Evolutionary conservation across 53 echinoderm and acorn worm genomes (phyloP).

Genomic region (Holothuria scabra): DNA sequence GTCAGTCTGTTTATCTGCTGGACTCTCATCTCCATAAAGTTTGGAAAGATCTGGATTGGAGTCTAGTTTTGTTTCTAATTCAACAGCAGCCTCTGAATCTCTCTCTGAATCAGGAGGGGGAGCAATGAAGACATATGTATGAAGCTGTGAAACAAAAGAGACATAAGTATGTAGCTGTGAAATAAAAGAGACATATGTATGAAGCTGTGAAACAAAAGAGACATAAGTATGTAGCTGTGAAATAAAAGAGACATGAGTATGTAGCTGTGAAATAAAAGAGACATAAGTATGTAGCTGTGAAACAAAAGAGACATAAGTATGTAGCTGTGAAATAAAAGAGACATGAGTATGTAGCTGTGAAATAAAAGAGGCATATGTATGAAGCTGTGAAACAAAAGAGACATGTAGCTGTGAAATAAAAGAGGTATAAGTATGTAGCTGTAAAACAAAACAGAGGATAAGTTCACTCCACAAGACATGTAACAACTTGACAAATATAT

Average conservation of each 20-base stretch:
- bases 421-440: constrained; percentile 90
- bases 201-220: constrained; percentile 70
- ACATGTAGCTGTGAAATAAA: too few species aligned
- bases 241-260: constrained; percentile 71
- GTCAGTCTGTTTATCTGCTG: constrained; percentile 54
- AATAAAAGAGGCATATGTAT: constrained; percentile 71
- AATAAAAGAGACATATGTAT: too few species aligned
- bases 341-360: constrained; percentile 85
- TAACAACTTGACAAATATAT: too few species aligned
- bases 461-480: too few species aligned
- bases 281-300: too few species aligned
- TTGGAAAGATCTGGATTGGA: constrained; percentile 49
- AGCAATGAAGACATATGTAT: constrained; percentile 85
- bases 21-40: constrained; percentile 33
- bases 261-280: constrained; percentile 64
- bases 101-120: constrained; percentile 22
- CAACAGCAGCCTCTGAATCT: constrained; percentile 38
- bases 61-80: constrained; percentile 20
- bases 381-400: constrained; percentile 64
- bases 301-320: constrained; percentile 83
- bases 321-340: constrained; percentile 66
- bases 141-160: constrained; percentile 66
- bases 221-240: constrained; percentile 86
- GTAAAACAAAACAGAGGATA: constrained; percentile 19
- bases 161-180: constrained; percentile 86